Evolutionary conservation across 2,113 vertebrate genomes (phyloP).

Genomic region (Oreotrochilus melanogaster): DNA sequence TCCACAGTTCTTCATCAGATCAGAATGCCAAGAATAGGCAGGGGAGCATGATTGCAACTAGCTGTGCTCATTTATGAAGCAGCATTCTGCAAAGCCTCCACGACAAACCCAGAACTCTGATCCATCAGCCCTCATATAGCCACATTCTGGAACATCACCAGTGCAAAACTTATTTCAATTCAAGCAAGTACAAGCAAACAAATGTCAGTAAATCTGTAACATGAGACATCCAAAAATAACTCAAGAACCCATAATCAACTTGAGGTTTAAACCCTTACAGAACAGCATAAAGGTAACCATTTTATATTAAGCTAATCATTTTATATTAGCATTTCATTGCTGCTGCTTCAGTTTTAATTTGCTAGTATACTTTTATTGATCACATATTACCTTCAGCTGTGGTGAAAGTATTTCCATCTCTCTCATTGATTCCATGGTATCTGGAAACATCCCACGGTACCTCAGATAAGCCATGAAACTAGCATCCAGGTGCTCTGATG

Average conservation of each 20-base stretch:
- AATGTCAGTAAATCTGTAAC: neutral
- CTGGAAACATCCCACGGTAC: slow-evolving; percentile 74
- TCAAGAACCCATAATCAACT: neutral
- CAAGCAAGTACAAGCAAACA: neutral
- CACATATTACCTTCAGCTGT: slow-evolving; percentile 84
- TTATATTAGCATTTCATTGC: neutral
- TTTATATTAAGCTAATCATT: neutral
- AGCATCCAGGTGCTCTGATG: slow-evolving; percentile 72
- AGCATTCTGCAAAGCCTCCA: neutral
- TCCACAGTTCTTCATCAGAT: neutral
- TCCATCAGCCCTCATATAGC: neutral
- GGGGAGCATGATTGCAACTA: neutral
- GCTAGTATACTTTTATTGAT: neutral
- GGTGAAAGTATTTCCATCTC: slow-evolving; percentile 83
- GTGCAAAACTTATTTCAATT: neutral
- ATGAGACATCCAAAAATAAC: neutral
- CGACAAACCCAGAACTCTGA: neutral
- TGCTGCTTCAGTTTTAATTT: neutral
- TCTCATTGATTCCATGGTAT: neutral
- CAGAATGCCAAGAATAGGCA: neutral
- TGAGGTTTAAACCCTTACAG: neutral
- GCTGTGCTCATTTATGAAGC: neutral
- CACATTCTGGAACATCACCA: neutral
- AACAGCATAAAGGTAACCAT: neutral
- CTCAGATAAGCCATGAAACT: slow-evolving; percentile 77